Evolutionary conservation across 1,140 invertebrate species (phyloP), one percentile per base, ranked within the genome.

Genomic region (Goniozus legneri): DNA sequence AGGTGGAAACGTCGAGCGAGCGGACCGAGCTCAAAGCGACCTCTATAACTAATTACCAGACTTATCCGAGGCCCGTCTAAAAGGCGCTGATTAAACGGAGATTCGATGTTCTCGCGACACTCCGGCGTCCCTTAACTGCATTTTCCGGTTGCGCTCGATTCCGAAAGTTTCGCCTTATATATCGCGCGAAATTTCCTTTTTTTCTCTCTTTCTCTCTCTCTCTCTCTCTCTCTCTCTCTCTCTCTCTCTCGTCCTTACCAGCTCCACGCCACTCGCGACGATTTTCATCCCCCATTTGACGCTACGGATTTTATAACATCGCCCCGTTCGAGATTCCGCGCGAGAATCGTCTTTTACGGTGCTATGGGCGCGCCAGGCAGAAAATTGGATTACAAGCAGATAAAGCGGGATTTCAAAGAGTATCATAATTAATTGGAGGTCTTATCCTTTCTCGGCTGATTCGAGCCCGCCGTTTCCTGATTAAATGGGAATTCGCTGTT

Each of bases 321-420:
- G n/a, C n/a, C n/a, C n/a, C n/a, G n/a, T n/a, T n/a, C n/a, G n/a
- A n/a, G n/a, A n/a, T n/a, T n/a, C n/a, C n/a, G n/a, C n/a, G n/a
- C n/a, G n/a, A n/a, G n/a, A n/a, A n/a, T n/a, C n/a, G n/a, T n/a
- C n/a, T n/a, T n/a, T n/a, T n/a, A n/a, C n/a, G n/a, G 47, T 22
- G 47, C 10, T 48, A 48, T 48, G 44, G 32, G 31, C 30, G n/a
- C 31, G 44, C 18, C 49, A 56, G 24, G 42, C 43, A 24, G 50
- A 44, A 58, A 58, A 58, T 58, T 54, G 32, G 56, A 58, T 58
- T 58, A 58, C 55, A 50, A 57, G 40, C 47, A 35, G 47, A 37
- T 41, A 19, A 24, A 13, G 3, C 36, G 4, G 24, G 36, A 38
- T 38, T 19, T 38, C 36, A 18, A 38, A n/a, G 36, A 18, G 36